Conservation (phyloP, 2,797 vertebrate genomes). For the Phalloptychus januarius region DNA sequence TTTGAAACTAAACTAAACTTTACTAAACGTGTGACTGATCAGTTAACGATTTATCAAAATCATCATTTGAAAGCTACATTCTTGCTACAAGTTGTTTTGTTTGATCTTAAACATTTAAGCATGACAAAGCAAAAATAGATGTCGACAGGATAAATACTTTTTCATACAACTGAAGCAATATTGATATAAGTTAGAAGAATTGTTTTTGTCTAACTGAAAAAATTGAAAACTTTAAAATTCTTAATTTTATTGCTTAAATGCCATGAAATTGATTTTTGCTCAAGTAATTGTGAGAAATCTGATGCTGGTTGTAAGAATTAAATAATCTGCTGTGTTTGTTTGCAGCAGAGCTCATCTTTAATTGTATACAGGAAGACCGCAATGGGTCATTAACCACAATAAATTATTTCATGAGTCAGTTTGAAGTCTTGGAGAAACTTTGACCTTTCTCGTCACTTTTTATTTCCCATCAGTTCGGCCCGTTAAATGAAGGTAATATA, state of each 20-base stretch:
- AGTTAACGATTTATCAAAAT: no score
- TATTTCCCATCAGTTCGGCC: conserved; percentile 45
- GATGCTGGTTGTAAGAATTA: background rate
- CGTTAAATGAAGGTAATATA: conserved; percentile 57
- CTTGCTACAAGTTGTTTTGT: background rate
- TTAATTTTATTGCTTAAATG: background rate
- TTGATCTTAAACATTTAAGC: background rate
- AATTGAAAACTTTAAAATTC: background rate
- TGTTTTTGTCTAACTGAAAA: background rate
- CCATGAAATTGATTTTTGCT: background rate
- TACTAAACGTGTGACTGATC: no score
- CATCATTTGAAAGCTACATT: background rate
- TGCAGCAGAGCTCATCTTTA: conserved; percentile 70
- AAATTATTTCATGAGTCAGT: conserved; percentile 65
- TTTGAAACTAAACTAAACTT: no score
- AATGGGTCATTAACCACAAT: conserved; percentile 70
- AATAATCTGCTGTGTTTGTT: conserved; percentile 64
- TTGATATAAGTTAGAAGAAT: background rate
- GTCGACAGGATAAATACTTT: background rate
- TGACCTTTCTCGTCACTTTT: conserved; percentile 45
- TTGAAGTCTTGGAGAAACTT: conserved; percentile 64
- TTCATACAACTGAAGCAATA: background rate
- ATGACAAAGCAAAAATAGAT: background rate
- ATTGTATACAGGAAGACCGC: conserved; percentile 67
- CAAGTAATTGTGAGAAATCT: background rate